Conservation (phyloP, 1,140 invertebrate genomes). For the Ceratina calcarata region DNA sequence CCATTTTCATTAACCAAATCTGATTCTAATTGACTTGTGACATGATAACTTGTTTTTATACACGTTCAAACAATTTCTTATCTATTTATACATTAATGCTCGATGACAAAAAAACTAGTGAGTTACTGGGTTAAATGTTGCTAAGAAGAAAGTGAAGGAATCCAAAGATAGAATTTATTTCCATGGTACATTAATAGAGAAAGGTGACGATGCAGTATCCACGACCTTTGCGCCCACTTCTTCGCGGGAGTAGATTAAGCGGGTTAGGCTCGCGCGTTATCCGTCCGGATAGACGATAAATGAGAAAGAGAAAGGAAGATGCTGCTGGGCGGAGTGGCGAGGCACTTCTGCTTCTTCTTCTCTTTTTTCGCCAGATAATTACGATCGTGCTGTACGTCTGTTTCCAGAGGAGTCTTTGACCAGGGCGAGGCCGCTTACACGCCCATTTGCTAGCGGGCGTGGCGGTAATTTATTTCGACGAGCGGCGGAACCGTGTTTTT, state of each 20-base stretch:
- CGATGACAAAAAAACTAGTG: too few relatives aligned
- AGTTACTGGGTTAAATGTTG: not conserved
- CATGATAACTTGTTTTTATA: too few relatives aligned
- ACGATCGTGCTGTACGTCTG: constrained; percentile 44
- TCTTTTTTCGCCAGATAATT: constrained; percentile 50
- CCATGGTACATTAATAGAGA: constrained; percentile 63
- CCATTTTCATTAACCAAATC: too few relatives aligned
- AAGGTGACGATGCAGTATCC: constrained; percentile 71
- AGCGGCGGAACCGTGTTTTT: constrained; percentile 13
- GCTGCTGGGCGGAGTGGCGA: constrained; percentile 31
- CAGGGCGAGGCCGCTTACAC: constrained; percentile 37
- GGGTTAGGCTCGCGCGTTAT: constrained; percentile 38
- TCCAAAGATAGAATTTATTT: constrained; percentile 38
- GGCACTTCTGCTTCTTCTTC: not conserved
- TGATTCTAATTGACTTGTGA: too few relatives aligned
- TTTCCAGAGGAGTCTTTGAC: constrained; percentile 40
- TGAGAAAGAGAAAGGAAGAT: constrained; percentile 12
- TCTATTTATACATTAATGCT: not conserved
- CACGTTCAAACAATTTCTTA: too few relatives aligned
- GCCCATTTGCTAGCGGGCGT: constrained; percentile 35
- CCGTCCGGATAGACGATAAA: constrained; percentile 15
- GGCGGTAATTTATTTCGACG: constrained; percentile 40
- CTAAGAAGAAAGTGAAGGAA: constrained; percentile 15
- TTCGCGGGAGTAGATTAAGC: constrained; percentile 3
- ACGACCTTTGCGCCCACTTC: constrained; percentile 56